Base-by-base conservation (phyloP, 2,797 vertebrate genomes). In the Lepus townsendii region DNA sequence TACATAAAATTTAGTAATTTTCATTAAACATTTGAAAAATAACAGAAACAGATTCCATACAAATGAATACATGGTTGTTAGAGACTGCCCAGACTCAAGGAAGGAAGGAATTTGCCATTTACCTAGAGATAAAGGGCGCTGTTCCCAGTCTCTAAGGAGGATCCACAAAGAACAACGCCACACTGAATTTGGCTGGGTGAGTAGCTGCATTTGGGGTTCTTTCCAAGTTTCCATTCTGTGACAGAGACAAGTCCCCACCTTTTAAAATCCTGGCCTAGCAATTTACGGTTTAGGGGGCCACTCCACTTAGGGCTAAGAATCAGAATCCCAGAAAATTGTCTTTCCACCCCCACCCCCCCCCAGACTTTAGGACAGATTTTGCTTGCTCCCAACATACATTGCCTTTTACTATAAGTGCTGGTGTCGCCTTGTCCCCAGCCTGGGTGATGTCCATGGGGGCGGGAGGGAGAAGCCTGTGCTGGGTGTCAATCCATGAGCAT, bases 231-330 rank as follows among this genome's bases (percentile, higher is more conserved):
- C 62, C 8, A 38, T 85, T 94, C 57, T 89, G 50, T 86, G 65
- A 83, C 47, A 83, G 66, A 89, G 86, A 82, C 10, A 54, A 68
- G 91, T 65, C 9, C 14, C 47, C 78, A 38, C 32, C 69, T 75
- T 72, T 63, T 60, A 54, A 17, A 50, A 13, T 26, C 19, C 63
- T 69, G 50, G 75, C 27, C 50, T 86, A 83, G 52, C 83, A 75
- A 78, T 83, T 71, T 73, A 62, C 38, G 17, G 75, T 91, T 88
- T 68, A 27, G 54, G 54, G 19, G 54, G 14, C 54, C 16, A 32
- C 35, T 90, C 19, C 60, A 73, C 85, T 94, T 50, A 54, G 80
- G 71, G 76, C 42, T 19, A 95, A 88, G 50, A 73, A 7, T 68
- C 4, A 75, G 22, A n/a, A 73, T 62, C 42, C 35, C 72, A 47